Evolutionary conservation across 2,797 vertebrate species (phyloP).

Genomic region (Onychomys arenicola): DNA sequence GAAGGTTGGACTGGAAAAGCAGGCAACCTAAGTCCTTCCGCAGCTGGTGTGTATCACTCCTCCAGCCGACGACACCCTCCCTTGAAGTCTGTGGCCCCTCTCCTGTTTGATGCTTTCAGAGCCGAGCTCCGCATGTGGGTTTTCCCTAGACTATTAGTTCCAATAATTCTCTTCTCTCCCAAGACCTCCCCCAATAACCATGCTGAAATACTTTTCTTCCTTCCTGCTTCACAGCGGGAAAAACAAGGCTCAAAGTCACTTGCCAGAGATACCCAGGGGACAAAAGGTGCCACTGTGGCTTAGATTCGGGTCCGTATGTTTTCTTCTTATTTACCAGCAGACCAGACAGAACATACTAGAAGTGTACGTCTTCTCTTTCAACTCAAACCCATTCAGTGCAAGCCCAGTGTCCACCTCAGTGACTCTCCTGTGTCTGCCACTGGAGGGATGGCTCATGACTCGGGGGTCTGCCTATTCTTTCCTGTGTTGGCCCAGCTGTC

Average conservation of each 20-base stretch:
- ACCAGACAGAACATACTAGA: not conserved
- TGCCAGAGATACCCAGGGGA: not conserved
- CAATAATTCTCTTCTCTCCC: not conserved
- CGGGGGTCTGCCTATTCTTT: not conserved
- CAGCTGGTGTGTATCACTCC: conserved; percentile 17
- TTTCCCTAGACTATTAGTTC: not conserved
- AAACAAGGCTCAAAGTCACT: conserved; percentile 30
- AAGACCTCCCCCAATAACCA: not conserved
- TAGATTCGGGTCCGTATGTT: not conserved
- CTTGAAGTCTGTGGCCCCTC: not conserved
- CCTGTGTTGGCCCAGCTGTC: not conserved
- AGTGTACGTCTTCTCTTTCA: not conserved
- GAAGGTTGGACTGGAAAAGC: not conserved
- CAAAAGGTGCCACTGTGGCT: not conserved
- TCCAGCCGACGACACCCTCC: not conserved
- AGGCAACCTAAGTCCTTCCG: not conserved
- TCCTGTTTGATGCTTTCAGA: conserved; percentile 1
- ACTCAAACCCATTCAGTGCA: not conserved
- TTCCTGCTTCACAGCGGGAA: not conserved
- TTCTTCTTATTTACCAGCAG: not conserved
- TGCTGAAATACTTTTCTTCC: not conserved
- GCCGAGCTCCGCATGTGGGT: not conserved
- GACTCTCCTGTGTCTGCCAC: not conserved
- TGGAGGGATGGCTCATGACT: not conserved
- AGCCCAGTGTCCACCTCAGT: not conserved